phyloP scores from a whole-genome alignment of 2,888 invertebrate genomes.

The Melipona beecheii region DNA sequence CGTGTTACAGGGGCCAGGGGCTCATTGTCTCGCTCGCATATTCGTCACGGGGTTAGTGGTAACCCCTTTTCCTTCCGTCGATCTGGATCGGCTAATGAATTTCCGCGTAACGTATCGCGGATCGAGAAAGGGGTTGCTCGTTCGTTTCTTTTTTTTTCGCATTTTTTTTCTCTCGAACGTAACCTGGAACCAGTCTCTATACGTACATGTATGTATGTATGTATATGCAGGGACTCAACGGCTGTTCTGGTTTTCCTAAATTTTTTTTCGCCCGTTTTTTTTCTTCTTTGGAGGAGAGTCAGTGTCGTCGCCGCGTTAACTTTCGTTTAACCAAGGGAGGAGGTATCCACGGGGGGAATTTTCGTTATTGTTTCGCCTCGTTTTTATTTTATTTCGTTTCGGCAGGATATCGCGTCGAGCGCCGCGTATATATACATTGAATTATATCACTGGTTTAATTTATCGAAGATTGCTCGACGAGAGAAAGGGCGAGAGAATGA shows the following conservation, averaged over 20 bases:
- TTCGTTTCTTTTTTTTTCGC: conserved; percentile 12
- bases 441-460: conserved; percentile 23
- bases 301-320: not conserved
- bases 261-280: conserved; percentile 12
- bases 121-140: conserved; percentile 30
- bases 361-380: conserved; percentile 11
- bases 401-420: not conserved
- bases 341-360: conserved; percentile 1
- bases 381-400: not conserved
- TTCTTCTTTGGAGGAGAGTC: not conserved
- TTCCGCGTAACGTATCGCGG: conserved; percentile 59
- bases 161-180: not conserved
- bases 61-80: conserved; percentile 41
- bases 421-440: not conserved
- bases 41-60: conserved; percentile 47
- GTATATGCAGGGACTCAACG: conserved; percentile 7
- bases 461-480: conserved; percentile 16
- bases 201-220: not conserved
- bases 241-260: conserved; percentile 12
- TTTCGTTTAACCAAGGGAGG: not conserved
- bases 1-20: conserved; percentile 11
- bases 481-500: conserved; percentile 9
- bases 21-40: conserved; percentile 46
- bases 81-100: conserved; percentile 74
- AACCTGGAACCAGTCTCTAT: not conserved